Evolutionary conservation across 1,140 invertebrate genomes (phyloP).

Genomic region (Matsumurasca onukii): DNA sequence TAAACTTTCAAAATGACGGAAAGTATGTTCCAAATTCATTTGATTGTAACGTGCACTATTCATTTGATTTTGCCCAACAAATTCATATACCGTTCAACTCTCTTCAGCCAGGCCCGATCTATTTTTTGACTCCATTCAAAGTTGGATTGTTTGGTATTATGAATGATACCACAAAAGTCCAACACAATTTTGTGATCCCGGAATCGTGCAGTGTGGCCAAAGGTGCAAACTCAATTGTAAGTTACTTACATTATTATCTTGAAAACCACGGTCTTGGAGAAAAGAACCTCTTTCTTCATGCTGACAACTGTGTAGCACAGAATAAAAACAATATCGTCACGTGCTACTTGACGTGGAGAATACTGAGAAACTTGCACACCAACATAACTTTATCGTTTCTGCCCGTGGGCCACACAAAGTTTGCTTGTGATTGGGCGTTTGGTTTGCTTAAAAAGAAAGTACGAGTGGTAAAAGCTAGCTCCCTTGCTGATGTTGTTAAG

Average conservation of each 20-base stretch:
- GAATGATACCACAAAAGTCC: conserved; percentile 30
- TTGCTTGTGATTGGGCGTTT: conserved; percentile 30
- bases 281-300: conserved; percentile 24
- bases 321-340: conserved; percentile 23
- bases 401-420: conserved; percentile 30
- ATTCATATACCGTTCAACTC: conserved; percentile 32
- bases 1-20: not conserved
- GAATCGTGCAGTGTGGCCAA: conserved; percentile 25
- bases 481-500: conserved; percentile 11
- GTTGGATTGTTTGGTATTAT: conserved; percentile 35
- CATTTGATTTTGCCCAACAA: conserved; percentile 34
- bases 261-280: conserved; percentile 30
- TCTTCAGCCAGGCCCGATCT: conserved; percentile 33
- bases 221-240: conserved; percentile 35
- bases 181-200: conserved; percentile 35
- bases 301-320: conserved; percentile 33
- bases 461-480: conserved; percentile 2
- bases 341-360: conserved; percentile 9
- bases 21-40: not conserved
- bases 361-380: not conserved
- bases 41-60: conserved; percentile 30
- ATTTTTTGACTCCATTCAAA: conserved; percentile 36
- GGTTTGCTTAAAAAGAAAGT: conserved; percentile 17
- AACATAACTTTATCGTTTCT: conserved; percentile 18
- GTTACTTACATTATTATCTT: conserved; percentile 34